phyloP scores from a whole-genome alignment of 2,888 invertebrate species.

The Caenorhabditis sp. region DNA sequence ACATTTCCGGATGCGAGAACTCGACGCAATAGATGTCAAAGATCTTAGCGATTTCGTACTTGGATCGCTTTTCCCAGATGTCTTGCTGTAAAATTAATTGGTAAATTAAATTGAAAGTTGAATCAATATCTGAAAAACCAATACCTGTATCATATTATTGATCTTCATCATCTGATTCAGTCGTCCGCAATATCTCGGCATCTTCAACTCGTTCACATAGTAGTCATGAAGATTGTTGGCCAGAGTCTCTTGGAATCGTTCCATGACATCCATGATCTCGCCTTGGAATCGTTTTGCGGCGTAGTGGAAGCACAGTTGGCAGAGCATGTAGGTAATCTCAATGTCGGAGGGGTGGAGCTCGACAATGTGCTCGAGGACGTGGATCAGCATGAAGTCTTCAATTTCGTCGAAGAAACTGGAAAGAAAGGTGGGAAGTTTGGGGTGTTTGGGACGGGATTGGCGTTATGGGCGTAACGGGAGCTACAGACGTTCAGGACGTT shows the following conservation, averaged over 20 bases:
- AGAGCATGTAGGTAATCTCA: slow-evolving; percentile 65
- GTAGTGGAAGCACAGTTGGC: slow-evolving; percentile 62
- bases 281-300: slow-evolving; percentile 54
- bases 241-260: slow-evolving; percentile 49
- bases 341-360: slow-evolving; percentile 52
- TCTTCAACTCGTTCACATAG: slow-evolving; percentile 50
- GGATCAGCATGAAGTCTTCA: slow-evolving; percentile 34
- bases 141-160: slow-evolving; percentile 67
- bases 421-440: too few species aligned
- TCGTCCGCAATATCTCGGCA: slow-evolving; percentile 63
- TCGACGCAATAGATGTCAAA: slow-evolving; percentile 67
- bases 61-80: slow-evolving; percentile 62
- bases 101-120: neutral
- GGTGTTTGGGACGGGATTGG: too few species aligned
- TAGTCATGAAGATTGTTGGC: slow-evolving; percentile 60
- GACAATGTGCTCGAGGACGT: slow-evolving; percentile 27
- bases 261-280: slow-evolving; percentile 49
- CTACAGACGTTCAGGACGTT: too few species aligned
- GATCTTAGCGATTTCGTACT: slow-evolving; percentile 65
- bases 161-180: slow-evolving; percentile 66
- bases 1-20: slow-evolving; percentile 59
- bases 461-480: too few species aligned
- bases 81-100: slow-evolving; percentile 57
- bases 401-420: slow-evolving; percentile 41
- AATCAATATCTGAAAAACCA: neutral